Base-by-base conservation (phyloP, 2,113 vertebrate genomes). In the Oophaga pumilio region DNA sequence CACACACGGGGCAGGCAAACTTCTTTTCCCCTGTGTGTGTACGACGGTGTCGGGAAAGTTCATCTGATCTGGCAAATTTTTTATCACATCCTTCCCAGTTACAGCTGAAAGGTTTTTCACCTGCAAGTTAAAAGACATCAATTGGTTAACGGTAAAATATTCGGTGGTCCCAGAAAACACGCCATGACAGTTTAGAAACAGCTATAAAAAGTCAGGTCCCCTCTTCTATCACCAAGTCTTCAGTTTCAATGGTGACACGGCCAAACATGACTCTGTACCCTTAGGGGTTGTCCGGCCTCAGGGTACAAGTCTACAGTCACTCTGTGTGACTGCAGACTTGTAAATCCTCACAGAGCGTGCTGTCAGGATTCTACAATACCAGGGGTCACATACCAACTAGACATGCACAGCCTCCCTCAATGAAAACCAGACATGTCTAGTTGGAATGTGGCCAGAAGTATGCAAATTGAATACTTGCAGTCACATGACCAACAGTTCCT, bases 11-110 rank as follows among this genome's bases (percentile, higher is more conserved):
- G 78, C 98, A 99, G 0, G 91, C 97, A 0, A 99, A 99, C 90
- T 97, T 98, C 93, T 99, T 99, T 92, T 99, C 98, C 0, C 98
- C 98, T 0, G 98, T 99, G 94, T 99, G 98, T 0, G 98, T 99
- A 1, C 98, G 91, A 3, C 97, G 97, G 90, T 99, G 98, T 20
- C 98, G 96, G 0, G 98, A 99, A 10, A 99, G 97, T 84, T 99
- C 98, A 3, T 99, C 98, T 0, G 98, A 99, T 53, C 98, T 97
- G 1, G 98, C 98, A 24, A 99, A 99, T 88, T 96, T 97, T 73
- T 98, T 99, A 85, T 98, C 97, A 3, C 98, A 99, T 88, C 98
- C 97, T 0, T 97, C 98, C 98, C 98, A 99, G 92, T 91, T 97
- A 85, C 98, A 99, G 92, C 92, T 96, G 94, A 99, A 99, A 0